Evolutionary conservation across 92 coral and sea anemone species (phyloP).

Genomic region (Micromussa lordhowensis): DNA sequence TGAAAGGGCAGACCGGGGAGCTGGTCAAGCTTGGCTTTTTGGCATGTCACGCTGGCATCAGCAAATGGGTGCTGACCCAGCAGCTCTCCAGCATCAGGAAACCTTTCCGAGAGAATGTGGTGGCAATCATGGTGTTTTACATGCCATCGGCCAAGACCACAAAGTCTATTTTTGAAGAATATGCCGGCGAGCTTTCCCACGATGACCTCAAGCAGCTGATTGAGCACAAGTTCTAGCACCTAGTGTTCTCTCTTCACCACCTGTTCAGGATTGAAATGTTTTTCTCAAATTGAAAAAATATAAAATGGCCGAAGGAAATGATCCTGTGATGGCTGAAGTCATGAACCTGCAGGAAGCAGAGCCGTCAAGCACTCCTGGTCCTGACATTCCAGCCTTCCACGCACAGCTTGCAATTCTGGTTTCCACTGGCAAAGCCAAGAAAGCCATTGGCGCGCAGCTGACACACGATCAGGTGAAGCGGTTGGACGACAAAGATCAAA

Average conservation of each 20-base stretch:
- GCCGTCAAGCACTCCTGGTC: neutral
- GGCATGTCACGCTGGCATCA: slow-evolving; percentile 21
- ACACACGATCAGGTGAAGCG: slow-evolving; percentile 37
- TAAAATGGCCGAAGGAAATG: too few relatives aligned
- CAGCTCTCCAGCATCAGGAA: slow-evolving; percentile 21
- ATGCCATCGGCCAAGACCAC: neutral
- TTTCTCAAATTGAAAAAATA: neutral
- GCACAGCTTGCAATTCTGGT: slow-evolving; percentile 27
- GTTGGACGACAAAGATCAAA: neutral
- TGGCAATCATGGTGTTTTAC: slow-evolving; percentile 11
- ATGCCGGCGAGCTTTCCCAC: neutral
- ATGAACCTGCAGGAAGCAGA: neutral
- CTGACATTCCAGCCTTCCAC: neutral
- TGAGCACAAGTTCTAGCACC: slow-evolving; percentile 4
- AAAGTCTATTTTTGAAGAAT: slow-evolving; percentile 26
- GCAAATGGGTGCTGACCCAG: slow-evolving; percentile 34
- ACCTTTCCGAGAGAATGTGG: slow-evolving; percentile 22
- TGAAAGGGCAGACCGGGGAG: slow-evolving; percentile 13
- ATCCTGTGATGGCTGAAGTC: neutral
- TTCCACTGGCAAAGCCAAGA: slow-evolving; percentile 29
- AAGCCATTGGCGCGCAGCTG: slow-evolving; percentile 16
- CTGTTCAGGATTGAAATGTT: slow-evolving; percentile 1
- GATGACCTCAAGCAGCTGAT: slow-evolving; percentile 14
- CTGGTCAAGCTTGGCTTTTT: slow-evolving; percentile 5
- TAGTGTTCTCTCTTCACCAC: slow-evolving; percentile 44